These are phyloP conservation scores for Etheostoma cragini DNA, from an alignment of 2,113 vertebrate genomes.

Conservation along the genomic window DNA sequence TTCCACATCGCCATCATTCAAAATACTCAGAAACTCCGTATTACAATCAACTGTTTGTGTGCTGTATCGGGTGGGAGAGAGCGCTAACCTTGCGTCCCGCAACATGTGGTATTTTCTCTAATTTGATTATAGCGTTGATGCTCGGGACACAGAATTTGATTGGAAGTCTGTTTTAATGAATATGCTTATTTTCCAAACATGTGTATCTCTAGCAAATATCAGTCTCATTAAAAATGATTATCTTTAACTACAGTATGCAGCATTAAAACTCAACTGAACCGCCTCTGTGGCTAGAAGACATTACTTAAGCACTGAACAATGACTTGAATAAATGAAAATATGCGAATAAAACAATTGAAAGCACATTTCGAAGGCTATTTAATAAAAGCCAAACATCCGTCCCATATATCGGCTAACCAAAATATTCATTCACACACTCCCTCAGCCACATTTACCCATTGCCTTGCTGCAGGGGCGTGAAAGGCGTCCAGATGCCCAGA, in stretches of 20 bases:
- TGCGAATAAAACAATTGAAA: neutral
- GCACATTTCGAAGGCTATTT: neutral
- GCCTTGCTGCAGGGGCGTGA: constrained; percentile 54
- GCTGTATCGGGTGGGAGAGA: constrained; percentile 13
- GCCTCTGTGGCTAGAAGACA: neutral
- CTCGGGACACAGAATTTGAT: neutral
- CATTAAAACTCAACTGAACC: neutral
- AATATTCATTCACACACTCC: neutral
- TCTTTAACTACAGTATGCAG: neutral
- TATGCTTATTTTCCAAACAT: neutral
- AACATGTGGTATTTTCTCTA: neutral
- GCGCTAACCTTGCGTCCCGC: too few species aligned
- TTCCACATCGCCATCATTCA: constrained; percentile 30
- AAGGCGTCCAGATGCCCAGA: constrained; percentile 52
- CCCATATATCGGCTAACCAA: constrained; percentile 3
- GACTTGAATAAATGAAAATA: neutral
- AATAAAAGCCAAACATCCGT: constrained; percentile 1
- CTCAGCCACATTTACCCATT: constrained; percentile 18
- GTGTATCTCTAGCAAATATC: neutral
- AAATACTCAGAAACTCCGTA: neutral
- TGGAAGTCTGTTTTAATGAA: neutral
- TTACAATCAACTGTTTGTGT: constrained; percentile 27
- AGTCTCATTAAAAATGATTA: too few species aligned
- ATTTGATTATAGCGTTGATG: neutral
- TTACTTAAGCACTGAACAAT: neutral